These are phyloP conservation scores for Oncorhynchus masou DNA, from an alignment of 2,113 vertebrate species.

Conservation along the genomic window DNA sequence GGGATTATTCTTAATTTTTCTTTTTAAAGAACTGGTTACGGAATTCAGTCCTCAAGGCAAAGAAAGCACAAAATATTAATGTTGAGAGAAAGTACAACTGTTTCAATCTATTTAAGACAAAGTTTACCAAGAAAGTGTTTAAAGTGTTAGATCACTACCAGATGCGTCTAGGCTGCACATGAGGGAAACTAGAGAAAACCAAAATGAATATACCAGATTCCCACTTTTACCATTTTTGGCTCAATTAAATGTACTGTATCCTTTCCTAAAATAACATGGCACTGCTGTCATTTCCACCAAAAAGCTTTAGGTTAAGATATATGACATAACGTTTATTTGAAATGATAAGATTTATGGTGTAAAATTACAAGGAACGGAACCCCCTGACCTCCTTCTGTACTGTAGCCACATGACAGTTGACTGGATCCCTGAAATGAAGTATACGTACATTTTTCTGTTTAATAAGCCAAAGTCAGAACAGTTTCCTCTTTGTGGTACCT, in stretches of 20 bases:
- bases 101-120: constrained; percentile 22
- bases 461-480: constrained; percentile 21
- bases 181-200: constrained; percentile 33
- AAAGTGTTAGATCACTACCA: constrained; percentile 44
- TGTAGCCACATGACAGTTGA: background rate
- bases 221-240: constrained; percentile 56
- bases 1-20: background rate
- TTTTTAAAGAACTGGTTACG: background rate
- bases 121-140: constrained; percentile 10
- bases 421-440: constrained; percentile 9
- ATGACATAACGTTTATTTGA: constrained; percentile 5
- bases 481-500: constrained; percentile 7
- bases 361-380: constrained; percentile 24
- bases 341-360: constrained; percentile 3
- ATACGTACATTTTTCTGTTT: constrained; percentile 10
- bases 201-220: constrained; percentile 55
- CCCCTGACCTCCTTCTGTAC: background rate
- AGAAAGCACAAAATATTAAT: constrained; percentile 30
- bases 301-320: constrained; percentile 15
- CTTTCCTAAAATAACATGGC: constrained; percentile 39
- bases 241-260: constrained; percentile 26
- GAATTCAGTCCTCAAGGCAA: constrained; percentile 17
- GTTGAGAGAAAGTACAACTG: constrained; percentile 10
- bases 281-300: constrained; percentile 36
- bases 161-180: constrained; percentile 36